A percentile compares a stretch with the other conserved stretches of the same genome.
Evolutionary conservation across 1,140 invertebrate species (phyloP).

Genomic region (Lasioglossum albipes): DNA sequence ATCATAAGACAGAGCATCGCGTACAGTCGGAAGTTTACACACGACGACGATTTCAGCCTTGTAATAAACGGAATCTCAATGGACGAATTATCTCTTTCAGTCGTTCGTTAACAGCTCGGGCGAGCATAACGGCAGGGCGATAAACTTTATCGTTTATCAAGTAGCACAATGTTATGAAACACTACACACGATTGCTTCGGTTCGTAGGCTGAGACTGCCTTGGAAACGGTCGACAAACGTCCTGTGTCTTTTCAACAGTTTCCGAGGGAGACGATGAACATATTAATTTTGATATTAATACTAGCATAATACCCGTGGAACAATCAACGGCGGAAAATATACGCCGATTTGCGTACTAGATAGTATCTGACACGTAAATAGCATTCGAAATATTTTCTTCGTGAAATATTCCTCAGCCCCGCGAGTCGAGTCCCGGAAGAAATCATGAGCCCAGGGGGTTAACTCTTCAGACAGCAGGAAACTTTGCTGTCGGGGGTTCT

Average conservation of each 20-base stretch:
- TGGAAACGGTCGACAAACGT: slow-evolving; percentile 18
- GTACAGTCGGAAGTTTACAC: neutral
- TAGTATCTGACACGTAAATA: too few species aligned
- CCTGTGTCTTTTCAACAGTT: neutral
- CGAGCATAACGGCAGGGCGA: slow-evolving; percentile 11
- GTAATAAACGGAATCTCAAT: slow-evolving; percentile 21
- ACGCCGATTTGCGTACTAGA: too few species aligned
- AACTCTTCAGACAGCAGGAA: too few species aligned
- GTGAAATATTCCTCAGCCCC: too few species aligned
- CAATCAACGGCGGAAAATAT: too few species aligned
- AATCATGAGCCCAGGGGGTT: too few species aligned
- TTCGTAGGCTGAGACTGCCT: neutral
- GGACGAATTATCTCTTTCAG: slow-evolving; percentile 16
- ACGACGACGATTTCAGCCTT: neutral
- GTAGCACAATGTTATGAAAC: slow-evolving; percentile 37
- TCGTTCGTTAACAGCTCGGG: neutral
- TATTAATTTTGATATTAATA: too few species aligned
- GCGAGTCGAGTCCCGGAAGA: too few species aligned
- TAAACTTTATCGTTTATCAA: slow-evolving; percentile 44
- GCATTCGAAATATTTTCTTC: too few species aligned
- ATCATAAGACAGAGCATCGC: too few species aligned
- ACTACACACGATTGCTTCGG: neutral
- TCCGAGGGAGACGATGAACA: neutral
- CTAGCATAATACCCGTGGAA: too few species aligned
- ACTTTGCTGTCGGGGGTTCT: too few species aligned